A percentile compares a stretch with the other conserved stretches of the same genome.
phyloP scores from a whole-genome alignment of 2,888 invertebrate genomes.

The Atherix ibis region DNA sequence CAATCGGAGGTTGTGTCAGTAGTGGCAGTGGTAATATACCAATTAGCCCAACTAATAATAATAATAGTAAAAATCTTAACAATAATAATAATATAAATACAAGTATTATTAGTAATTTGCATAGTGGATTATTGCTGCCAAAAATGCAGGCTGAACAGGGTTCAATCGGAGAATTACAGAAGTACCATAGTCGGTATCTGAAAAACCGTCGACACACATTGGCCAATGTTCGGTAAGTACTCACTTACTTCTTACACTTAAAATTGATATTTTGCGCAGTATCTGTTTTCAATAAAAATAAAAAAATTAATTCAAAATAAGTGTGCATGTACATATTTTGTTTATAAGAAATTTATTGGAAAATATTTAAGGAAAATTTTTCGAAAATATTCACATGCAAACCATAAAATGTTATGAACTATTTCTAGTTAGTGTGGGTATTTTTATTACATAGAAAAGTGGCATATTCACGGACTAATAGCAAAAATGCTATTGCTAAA shows the following conservation, averaged over 20 bases:
- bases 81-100: slow-evolving; percentile 16
- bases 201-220: slow-evolving; percentile 77
- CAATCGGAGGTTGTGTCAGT: slow-evolving; percentile 19
- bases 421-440: too few relatives aligned
- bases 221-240: slow-evolving; percentile 81
- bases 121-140: slow-evolving; percentile 33
- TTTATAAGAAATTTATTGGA: too few relatives aligned
- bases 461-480: too few relatives aligned
- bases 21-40: slow-evolving; percentile 18
- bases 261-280: background rate
- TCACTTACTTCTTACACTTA: background rate
- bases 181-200: slow-evolving; percentile 72
- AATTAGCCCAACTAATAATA: slow-evolving; percentile 9
- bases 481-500: too few relatives aligned
- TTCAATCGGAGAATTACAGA: slow-evolving; percentile 77
- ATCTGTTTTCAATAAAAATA: background rate
- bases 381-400: too few relatives aligned
- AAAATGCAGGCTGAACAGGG: slow-evolving; percentile 90
- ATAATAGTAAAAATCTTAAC: too few relatives aligned
- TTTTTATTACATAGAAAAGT: too few relatives aligned
- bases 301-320: too few relatives aligned
- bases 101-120: slow-evolving; percentile 18
- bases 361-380: too few relatives aligned
- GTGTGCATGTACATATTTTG: too few relatives aligned
- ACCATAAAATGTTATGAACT: too few relatives aligned